Percentiles rank a stretch among this genome's conserved stretches.
Conservation (phyloP, 2,888 invertebrate genomes). For the Pardosa pseudoannulata region DNA sequence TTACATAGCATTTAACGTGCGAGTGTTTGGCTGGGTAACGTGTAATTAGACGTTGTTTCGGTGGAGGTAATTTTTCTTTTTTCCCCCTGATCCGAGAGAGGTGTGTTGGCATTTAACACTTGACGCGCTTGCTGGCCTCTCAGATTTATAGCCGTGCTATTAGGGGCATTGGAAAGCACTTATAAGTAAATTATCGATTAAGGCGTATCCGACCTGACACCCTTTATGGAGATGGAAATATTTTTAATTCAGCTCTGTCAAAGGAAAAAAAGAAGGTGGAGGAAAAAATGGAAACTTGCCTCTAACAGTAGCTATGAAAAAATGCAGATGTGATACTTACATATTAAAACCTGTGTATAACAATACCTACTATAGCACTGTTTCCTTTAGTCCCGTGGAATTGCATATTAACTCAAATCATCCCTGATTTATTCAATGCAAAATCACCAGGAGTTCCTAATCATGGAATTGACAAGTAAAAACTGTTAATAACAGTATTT, state of each 20-base stretch:
- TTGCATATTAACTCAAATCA: too few species aligned
- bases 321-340: too few species aligned
- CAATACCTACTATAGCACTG: too few species aligned
- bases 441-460: too few species aligned
- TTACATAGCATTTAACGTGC: background rate
- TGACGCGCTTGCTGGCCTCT: background rate
- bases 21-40: background rate
- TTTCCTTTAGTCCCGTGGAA: too few species aligned
- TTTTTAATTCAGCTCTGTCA: background rate
- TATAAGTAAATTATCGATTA: conserved; percentile 4
- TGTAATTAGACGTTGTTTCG: background rate
- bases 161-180: background rate
- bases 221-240: background rate
- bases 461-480: too few species aligned
- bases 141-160: background rate
- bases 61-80: background rate
- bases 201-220: background rate
- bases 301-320: too few species aligned
- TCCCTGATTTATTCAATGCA: too few species aligned
- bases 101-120: background rate
- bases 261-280: too few species aligned
- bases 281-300: too few species aligned
- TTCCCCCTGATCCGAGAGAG: background rate
- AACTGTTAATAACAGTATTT: too few species aligned
- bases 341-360: too few species aligned